Percentiles rank a stretch among this genome's conserved stretches.
phyloP scores from a whole-genome alignment of 1,140 invertebrate genomes.

The Drosophila yakuba region DNA sequence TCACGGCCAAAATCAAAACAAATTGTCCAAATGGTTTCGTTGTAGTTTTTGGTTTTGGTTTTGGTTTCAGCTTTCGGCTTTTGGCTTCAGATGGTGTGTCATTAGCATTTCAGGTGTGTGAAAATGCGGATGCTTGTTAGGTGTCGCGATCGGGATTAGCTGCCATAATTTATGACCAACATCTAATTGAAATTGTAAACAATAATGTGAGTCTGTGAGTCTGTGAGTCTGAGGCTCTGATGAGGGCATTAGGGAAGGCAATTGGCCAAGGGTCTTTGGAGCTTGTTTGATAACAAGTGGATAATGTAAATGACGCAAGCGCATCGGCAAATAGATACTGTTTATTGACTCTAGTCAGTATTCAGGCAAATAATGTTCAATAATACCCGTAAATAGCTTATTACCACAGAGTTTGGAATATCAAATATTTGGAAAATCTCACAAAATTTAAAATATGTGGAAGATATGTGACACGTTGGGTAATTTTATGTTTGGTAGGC shows the following conservation, averaged over 20 bases:
- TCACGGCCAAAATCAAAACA: slow-evolving; percentile 58
- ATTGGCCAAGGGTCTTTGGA: slow-evolving; percentile 14
- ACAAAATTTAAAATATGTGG: no score
- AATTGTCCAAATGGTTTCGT: slow-evolving; percentile 20
- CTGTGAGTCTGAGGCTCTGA: slow-evolving; percentile 1
- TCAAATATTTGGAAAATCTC: no score
- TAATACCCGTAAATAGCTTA: slow-evolving; percentile 11
- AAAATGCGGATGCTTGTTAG: slow-evolving; percentile 66
- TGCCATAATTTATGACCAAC: slow-evolving; percentile 36
- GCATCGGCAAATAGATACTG: background rate
- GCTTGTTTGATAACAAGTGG: slow-evolving; percentile 21
- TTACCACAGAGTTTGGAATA: slow-evolving; percentile 1
- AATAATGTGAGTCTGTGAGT: slow-evolving; percentile 17
- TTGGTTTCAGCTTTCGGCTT: slow-evolving; percentile 1
- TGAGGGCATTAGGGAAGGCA: slow-evolving; percentile 14
- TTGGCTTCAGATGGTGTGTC: slow-evolving; percentile 39
- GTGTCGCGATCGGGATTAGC: slow-evolving; percentile 44
- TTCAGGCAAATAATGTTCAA: slow-evolving; percentile 4
- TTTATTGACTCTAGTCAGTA: background rate
- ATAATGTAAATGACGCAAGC: slow-evolving; percentile 23
- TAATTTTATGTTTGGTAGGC: no score
- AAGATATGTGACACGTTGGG: no score
- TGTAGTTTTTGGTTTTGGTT: slow-evolving; percentile 26
- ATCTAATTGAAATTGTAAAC: slow-evolving; percentile 59
- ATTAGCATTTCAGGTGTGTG: slow-evolving; percentile 58